A percentile compares a stretch with the other conserved stretches of the same genome.
Evolutionary conservation across 2,113 vertebrate species (phyloP).

Genomic region (Rhodinocichla rosea): DNA sequence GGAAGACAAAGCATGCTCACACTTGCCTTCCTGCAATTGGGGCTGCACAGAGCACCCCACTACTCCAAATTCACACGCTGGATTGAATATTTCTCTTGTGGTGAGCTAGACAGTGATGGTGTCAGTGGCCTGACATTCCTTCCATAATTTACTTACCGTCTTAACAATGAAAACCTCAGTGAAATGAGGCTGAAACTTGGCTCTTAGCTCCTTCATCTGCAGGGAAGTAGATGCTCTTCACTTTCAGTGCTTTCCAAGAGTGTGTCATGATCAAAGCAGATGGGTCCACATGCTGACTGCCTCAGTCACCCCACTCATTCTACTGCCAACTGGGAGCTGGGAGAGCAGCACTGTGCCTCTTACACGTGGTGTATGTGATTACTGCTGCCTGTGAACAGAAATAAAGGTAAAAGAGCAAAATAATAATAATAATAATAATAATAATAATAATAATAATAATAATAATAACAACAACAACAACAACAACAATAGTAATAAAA

Average conservation of each 20-base stretch:
- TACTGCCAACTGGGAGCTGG: background rate
- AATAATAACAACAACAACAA: background rate
- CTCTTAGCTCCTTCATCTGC: background rate
- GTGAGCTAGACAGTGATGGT: background rate
- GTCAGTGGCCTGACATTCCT: background rate
- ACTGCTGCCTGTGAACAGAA: background rate
- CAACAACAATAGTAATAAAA: background rate
- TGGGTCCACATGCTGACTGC: background rate
- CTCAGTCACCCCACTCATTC: background rate
- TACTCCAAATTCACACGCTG: background rate
- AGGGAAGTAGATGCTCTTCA: background rate
- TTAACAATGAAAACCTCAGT: background rate
- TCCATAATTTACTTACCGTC: background rate
- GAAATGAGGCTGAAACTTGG: background rate
- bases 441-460: background rate
- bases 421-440: background rate
- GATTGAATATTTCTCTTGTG: background rate
- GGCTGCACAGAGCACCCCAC: background rate
- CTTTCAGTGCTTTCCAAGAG: background rate
- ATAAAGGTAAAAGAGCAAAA: background rate
- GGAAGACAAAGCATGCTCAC: fast-evolving
- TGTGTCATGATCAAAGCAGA: background rate
- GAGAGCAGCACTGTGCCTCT: background rate
- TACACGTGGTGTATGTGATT: background rate
- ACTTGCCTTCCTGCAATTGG: background rate